Base-by-base conservation (phyloP, 2,797 vertebrate genomes). In the Sebastes cheni region DNA sequence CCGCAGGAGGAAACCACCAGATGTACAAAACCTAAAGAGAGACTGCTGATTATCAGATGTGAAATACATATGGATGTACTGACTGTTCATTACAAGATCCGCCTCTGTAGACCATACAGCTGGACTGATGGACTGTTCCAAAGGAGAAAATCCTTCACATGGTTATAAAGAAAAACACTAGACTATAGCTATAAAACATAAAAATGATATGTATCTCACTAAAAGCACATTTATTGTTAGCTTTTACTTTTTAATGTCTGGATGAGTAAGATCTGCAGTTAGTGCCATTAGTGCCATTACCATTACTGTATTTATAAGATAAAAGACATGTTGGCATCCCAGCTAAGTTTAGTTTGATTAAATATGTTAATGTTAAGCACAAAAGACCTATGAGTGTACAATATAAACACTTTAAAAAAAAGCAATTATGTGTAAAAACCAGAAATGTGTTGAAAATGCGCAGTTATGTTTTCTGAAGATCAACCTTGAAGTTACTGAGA, bases 1-100 rank as follows among this genome's bases (percentile, higher is more conserved):
- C 94, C 3, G 95, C 94, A 0, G 96, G 95, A 55, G 95, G 94
- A 66, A 96, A 94, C 89, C 89, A 90, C 86, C 92, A 91, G 86
- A 88, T 92, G 9, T 90, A 88, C 89, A 96, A 95, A 73, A 1
- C 90, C 29, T 95, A 81, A 61, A 68, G 60, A 70, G 1, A 22
- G 25, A 12, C 3, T 46, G 39, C 39, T 46, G 11, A 25, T 9
- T 4, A 34, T 14, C 2, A 20, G 22, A 65, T 25, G 1, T 16
- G 27, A 23, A 7, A 29, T 16, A 29, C 39, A 18, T 46, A 46
- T 46, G 39, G 39, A 46, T 46, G 39, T 46, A 46, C 3, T 46
- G 14, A 42, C 61, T 18, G 72, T 6, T 71, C n/a, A 16, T 29
- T 10, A 10, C 20, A 10, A 9, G 50, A 64, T 30, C 46, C n/a